These are phyloP conservation scores for Machaerirhynchus nigripectus DNA, from an alignment of 2,113 vertebrate genomes.

Conservation along the genomic window DNA sequence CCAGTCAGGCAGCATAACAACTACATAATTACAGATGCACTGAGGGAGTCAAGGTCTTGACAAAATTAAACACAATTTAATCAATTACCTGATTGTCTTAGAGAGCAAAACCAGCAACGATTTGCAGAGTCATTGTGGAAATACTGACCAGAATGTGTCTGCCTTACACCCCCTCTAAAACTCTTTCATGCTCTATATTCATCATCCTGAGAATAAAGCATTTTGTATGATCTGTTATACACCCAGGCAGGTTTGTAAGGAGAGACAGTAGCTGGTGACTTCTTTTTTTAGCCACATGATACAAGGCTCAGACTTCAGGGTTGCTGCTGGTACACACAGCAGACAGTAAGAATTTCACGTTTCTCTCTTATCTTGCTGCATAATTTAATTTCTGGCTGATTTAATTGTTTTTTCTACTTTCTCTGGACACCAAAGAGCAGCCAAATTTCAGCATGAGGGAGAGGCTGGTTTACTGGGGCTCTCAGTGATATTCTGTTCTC, in stretches of 20 bases:
- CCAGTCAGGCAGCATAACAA: not conserved
- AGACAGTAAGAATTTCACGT: not conserved
- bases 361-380: not conserved
- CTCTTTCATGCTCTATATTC: not conserved
- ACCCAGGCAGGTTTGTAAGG: not conserved
- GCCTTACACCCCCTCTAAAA: not conserved
- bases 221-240: not conserved
- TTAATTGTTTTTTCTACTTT: not conserved
- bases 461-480: not conserved
- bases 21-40: not conserved
- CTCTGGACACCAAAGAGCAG: not conserved
- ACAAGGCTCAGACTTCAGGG: not conserved
- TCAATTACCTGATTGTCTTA: not conserved
- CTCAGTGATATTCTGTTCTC: not conserved
- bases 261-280: not conserved
- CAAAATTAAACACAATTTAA: not conserved
- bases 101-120: not conserved
- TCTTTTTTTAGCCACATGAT: not conserved
- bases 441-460: not conserved
- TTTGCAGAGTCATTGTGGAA: not conserved
- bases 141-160: not conserved
- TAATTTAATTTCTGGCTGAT: not conserved
- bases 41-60: not conserved
- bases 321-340: not conserved
- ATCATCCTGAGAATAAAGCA: not conserved